Base-by-base conservation (phyloP, 2,797 vertebrate species). In the Sandelia bainsii region DNA sequence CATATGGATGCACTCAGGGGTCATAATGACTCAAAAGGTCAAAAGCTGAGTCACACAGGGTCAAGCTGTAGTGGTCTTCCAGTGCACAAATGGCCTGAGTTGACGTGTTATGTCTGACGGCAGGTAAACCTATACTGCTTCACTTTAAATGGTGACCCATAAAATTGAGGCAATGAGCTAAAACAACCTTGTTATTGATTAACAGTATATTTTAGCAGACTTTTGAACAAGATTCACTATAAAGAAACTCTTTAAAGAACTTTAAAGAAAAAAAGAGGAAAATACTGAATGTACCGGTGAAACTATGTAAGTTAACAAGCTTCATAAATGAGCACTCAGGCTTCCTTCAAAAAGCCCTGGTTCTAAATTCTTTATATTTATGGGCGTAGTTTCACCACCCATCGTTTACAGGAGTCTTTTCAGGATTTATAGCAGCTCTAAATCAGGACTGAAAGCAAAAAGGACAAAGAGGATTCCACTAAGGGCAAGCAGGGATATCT, bases 371-470 rank as follows among this genome's bases (percentile, higher is more conserved):
- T 89, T 80, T 83, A 82, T 92, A 92, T 92, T 92, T 92, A 92
- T 89, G 83, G 85, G 68, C 52, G 77, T 88, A 86, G 84, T 87
- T 84, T 90, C 83, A 87, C 84, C 87, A 82, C 78, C 82, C 79
- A 75, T 79, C 79, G 69, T 90, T 93, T 90, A 91, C 76, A 85
- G 90, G 89, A 88, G 61, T 84, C 90, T 91, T 89, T 85, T 79
- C 82, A 82, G 88, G 86, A 93, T 93, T 91, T 88, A 88, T 81
- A 75, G 89, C 89, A 89, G 89, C 92, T 86, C 85, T 91, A 93
- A 92, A 93, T 49, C 54, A 90, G 83, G 74, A 87, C 82, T 93
- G 84, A 90, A 91, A 90, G 85, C 76, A 84, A 77, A 34, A 92
- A 93, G 91, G 91, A 93, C 91, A 94, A 91, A 90, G 90, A 34